phyloP scores from a whole-genome alignment of 2,888 invertebrate genomes.

The Digitonthophagus gazella region DNA sequence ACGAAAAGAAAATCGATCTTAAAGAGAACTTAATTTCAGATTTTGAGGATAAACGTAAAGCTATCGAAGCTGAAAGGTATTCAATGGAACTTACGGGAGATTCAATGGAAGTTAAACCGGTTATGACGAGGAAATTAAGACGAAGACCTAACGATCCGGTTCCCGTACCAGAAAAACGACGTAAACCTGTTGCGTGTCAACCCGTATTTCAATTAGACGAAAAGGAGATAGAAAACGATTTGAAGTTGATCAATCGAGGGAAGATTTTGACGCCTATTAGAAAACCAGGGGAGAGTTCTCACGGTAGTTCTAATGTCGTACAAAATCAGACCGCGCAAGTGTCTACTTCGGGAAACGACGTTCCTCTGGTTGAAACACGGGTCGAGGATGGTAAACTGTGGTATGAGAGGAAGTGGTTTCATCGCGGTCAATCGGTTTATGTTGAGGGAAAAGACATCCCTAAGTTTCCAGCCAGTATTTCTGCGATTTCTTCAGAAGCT shows the following conservation, averaged over 20 bases:
- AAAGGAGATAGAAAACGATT: slow-evolving; percentile 82
- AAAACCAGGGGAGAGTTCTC: slow-evolving; percentile 51
- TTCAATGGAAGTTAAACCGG: slow-evolving; percentile 89
- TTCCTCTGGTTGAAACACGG: slow-evolving; percentile 70
- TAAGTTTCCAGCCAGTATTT: slow-evolving; percentile 85
- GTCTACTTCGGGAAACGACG: slow-evolving; percentile 37
- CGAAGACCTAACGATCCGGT: slow-evolving; percentile 92
- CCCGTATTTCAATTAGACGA: slow-evolving; percentile 87
- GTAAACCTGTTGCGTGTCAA: slow-evolving; percentile 80
- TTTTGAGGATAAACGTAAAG: slow-evolving; percentile 87
- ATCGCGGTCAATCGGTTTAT: slow-evolving; percentile 89
- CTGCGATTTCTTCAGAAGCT: slow-evolving; percentile 86
- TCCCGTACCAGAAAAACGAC: slow-evolving; percentile 82
- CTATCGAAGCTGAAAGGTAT: slow-evolving; percentile 82
- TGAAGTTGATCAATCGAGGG: slow-evolving; percentile 72
- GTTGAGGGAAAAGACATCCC: slow-evolving; percentile 83
- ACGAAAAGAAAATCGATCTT: slow-evolving; percentile 90
- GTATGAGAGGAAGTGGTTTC: slow-evolving; percentile 94
- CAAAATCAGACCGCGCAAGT: slow-evolving; percentile 39
- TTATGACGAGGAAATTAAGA: slow-evolving; percentile 90
- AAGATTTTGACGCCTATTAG: slow-evolving; percentile 55
- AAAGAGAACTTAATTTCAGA: slow-evolving; percentile 86
- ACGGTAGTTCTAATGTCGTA: slow-evolving; percentile 53
- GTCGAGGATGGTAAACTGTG: slow-evolving; percentile 93
- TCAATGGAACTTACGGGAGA: slow-evolving; percentile 89